Conservation (phyloP, 2,113 vertebrate species). For the Anguilla japonica region DNA sequence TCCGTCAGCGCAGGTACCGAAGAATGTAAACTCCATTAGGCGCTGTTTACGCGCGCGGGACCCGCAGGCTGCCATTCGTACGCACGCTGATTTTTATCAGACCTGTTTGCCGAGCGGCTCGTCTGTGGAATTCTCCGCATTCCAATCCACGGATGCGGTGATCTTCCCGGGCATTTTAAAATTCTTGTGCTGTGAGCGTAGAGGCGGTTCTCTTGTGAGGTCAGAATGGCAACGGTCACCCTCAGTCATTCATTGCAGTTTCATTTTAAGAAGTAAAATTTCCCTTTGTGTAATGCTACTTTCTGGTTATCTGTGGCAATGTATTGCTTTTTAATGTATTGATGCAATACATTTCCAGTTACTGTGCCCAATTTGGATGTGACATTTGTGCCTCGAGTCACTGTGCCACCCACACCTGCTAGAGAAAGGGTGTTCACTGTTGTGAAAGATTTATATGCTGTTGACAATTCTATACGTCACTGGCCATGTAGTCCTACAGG, state of each 20-base stretch:
- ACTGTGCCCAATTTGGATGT: neutral
- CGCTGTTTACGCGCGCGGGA: slow-evolving; percentile 58
- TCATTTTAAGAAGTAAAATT: neutral
- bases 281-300: too few relatives aligned
- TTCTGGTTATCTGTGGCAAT: too few relatives aligned
- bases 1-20: slow-evolving; percentile 33
- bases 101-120: neutral
- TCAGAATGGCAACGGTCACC: neutral
- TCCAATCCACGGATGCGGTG: neutral
- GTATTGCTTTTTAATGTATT: too few relatives aligned
- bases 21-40: slow-evolving; percentile 56
- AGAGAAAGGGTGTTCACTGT: neutral
- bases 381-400: neutral
- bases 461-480: too few relatives aligned
- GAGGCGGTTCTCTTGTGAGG: neutral
- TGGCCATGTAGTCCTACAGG: neutral
- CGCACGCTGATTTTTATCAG: neutral
- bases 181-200: slow-evolving; percentile 2
- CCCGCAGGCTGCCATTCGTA: neutral
- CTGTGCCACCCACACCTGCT: neutral
- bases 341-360: too few relatives aligned
- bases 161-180: slow-evolving; percentile 1
- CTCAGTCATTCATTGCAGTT: neutral
- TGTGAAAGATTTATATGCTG: neutral
- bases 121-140: neutral